Evolutionary conservation across 2,113 vertebrate genomes (phyloP).

Genomic region (Pholis gunnellus): DNA sequence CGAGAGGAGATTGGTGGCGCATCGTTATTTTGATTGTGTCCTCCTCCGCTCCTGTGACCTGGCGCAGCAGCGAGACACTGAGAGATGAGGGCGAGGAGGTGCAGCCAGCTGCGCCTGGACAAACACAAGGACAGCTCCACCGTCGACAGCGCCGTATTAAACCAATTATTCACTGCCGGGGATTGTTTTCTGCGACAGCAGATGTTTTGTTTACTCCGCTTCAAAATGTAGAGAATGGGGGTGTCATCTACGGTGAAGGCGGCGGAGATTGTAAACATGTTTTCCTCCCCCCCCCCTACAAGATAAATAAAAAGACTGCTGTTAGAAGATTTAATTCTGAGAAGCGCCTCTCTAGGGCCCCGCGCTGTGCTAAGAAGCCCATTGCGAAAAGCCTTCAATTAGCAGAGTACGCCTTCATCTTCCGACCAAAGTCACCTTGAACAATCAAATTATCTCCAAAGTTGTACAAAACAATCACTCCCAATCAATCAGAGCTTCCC

Average conservation of each 20-base stretch:
- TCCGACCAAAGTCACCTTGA: slow-evolving; percentile 79
- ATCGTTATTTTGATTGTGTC: slow-evolving; percentile 74
- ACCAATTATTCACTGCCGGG: slow-evolving; percentile 70
- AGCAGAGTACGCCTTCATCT: slow-evolving; percentile 63
- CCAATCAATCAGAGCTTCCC: slow-evolving; percentile 60
- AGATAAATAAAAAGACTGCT: slow-evolving; percentile 70
- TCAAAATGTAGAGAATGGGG: slow-evolving; percentile 41
- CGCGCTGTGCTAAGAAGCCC: slow-evolving; percentile 36
- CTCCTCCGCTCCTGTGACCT: slow-evolving; percentile 49
- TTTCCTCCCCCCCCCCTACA: slow-evolving; percentile 58
- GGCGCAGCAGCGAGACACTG: slow-evolving; percentile 46
- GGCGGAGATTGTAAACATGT: slow-evolving; percentile 74
- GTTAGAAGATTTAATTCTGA: slow-evolving; percentile 74
- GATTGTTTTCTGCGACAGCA: slow-evolving; percentile 56
- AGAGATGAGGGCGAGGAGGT: slow-evolving; percentile 49
- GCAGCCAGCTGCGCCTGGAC: slow-evolving; percentile 53
- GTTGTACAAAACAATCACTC: slow-evolving; percentile 64
- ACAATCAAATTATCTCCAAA: slow-evolving; percentile 75
- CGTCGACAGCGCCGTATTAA: slow-evolving; percentile 58
- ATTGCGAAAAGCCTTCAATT: slow-evolving; percentile 73
- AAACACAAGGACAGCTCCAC: slow-evolving; percentile 63
- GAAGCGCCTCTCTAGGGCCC: slow-evolving; percentile 64
- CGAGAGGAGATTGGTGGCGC: slow-evolving; percentile 39
- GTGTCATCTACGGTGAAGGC: slow-evolving; percentile 55
- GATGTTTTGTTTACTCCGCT: slow-evolving; percentile 70